Evolutionary conservation across 2,888 invertebrate genomes (phyloP), one percentile per base, ranked within the genome.

Genomic region (Aporophyla nigra): DNA sequence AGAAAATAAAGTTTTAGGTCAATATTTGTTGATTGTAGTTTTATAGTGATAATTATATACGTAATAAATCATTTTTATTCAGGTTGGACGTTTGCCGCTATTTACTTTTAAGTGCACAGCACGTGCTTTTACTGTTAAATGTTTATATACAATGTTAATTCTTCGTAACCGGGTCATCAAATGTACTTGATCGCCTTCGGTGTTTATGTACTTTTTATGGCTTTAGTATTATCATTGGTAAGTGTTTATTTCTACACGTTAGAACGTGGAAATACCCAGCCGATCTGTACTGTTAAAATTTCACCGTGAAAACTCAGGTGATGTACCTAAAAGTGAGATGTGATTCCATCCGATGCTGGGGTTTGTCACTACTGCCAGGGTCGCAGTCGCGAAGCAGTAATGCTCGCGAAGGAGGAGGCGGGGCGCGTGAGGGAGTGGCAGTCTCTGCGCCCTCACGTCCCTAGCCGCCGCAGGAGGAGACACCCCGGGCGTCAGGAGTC

Each of bases 11-110:
- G 70, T 65, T 69, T 59, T 59, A 68, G 16, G 54, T 46, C 68
- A 87, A 88, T 80, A 87, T 88, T 87, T 86, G 79, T 53, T 72
- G 27, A 69, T n/a, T 53, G 33, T 61, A 33, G n/a, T 76, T 53
- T 71, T 71, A 67, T 12, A 66, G 24, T 69, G 61, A 74, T 74
- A 58, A 33, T 33, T 70, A 54, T 43, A 54, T 58, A 79, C 61
- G 80, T 77, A 70, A 86, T 87, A 85, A 68, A 56, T 85, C 33
- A 81, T 81, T 82, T 86, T 87, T 84, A 87, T 86, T 87, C 74
- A 86, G 80, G 87, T 84, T 87, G 86, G 76, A 87, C 80, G 76
- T 49, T 78, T 74, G 69, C 53, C 40, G 43, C 56, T 83, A 76
- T 85, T 85, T 75, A 74, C 81, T 83, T 71, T 74, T 24, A 77